A percentile compares a stretch with the other conserved stretches of the same genome.
phyloP scores from a whole-genome alignment of 2,888 invertebrate genomes.

The Deladenus siricidicola region DNA sequence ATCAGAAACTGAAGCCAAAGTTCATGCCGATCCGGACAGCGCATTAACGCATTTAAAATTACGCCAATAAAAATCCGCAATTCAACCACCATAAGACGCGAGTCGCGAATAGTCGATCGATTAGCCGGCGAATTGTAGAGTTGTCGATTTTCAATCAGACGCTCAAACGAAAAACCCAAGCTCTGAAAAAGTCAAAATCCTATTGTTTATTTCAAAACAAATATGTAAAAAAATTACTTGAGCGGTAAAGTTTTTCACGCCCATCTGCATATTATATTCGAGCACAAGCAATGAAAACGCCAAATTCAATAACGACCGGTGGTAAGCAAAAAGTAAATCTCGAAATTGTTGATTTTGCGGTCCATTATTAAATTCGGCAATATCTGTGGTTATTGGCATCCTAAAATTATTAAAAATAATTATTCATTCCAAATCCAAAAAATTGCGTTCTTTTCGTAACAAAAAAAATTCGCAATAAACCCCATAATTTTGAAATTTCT shows the following conservation, averaged over 20 bases:
- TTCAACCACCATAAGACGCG: conserved; percentile 56
- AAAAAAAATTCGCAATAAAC: not conserved
- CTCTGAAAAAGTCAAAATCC: conserved; percentile 12
- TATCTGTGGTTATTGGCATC: conserved; percentile 40
- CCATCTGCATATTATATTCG: conserved; percentile 45
- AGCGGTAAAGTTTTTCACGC: conserved; percentile 19
- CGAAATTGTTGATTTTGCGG: conserved; percentile 30
- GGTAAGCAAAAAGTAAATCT: conserved; percentile 41
- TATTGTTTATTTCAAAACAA: conserved; percentile 3
- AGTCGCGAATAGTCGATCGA: conserved; percentile 30
- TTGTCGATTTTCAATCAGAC: conserved; percentile 34
- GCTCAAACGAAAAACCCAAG: conserved; percentile 14
- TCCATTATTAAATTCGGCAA: conserved; percentile 50
- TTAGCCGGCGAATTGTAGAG: conserved; percentile 34
- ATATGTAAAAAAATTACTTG: no score
- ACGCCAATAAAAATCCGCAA: conserved; percentile 76
- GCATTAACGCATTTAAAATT: conserved; percentile 68
- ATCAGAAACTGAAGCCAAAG: conserved; percentile 76
- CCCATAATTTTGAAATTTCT: conserved; percentile 3
- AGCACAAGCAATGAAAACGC: conserved; percentile 47
- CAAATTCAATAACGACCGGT: conserved; percentile 44
- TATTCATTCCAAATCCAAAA: not conserved
- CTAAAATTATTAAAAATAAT: conserved; percentile 20
- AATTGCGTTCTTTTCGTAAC: not conserved
- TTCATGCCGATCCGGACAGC: conserved; percentile 60